Percentiles rank a stretch among this genome's conserved stretches.
These are phyloP conservation scores for Acanthurus lineatus DNA, from an alignment of 2,797 vertebrate species.

Conservation along the genomic window DNA sequence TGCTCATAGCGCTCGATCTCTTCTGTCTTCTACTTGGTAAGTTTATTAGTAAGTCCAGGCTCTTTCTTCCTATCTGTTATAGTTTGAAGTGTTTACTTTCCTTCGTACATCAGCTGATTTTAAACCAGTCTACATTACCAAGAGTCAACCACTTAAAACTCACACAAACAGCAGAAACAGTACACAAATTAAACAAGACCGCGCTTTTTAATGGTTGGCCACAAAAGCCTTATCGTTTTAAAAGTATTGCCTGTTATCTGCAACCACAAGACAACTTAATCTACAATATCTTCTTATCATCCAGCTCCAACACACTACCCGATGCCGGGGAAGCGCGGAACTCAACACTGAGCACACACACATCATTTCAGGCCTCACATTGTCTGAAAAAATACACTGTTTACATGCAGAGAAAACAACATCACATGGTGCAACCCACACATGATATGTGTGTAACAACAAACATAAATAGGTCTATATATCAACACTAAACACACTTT, in stretches of 20 bases:
- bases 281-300: slow-evolving; percentile 66
- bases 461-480: not conserved
- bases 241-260: slow-evolving; percentile 59
- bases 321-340: not conserved
- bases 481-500: not conserved
- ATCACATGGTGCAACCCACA: not conserved
- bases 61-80: not conserved
- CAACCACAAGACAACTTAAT: slow-evolving; percentile 41
- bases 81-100: not conserved
- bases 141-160: slow-evolving; percentile 16
- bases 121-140: not conserved
- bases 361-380: not conserved
- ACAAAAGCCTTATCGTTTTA: slow-evolving; percentile 57
- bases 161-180: not conserved
- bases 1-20: slow-evolving; percentile 94
- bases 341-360: not conserved
- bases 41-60: slow-evolving; percentile 59
- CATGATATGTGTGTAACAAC: not conserved
- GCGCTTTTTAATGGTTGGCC: slow-evolving; percentile 43
- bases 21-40: slow-evolving; percentile 96
- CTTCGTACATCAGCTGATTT: slow-evolving; percentile 10
- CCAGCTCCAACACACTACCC: slow-evolving; percentile 28
- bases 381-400: not conserved
- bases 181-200: not conserved
- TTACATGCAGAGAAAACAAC: not conserved